A percentile compares a stretch with the other conserved stretches of the same genome.
Evolutionary conservation across 2,797 vertebrate genomes (phyloP).

Genomic region (Margarornis squamiger): DNA sequence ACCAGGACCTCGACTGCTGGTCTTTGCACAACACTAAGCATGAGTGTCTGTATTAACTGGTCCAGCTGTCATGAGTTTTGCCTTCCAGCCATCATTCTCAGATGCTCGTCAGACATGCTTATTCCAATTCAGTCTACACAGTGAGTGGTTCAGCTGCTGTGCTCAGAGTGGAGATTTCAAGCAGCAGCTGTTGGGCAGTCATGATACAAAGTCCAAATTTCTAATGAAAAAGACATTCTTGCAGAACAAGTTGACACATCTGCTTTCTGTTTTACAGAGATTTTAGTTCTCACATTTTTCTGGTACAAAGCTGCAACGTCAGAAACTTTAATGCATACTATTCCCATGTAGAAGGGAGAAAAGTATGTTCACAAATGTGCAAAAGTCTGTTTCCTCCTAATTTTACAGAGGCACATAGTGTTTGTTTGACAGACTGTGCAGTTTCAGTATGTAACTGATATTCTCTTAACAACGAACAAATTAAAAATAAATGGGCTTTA

Average conservation of each 20-base stretch:
- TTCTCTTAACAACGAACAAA: neutral
- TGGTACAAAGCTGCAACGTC: neutral
- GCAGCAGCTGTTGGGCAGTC: neutral
- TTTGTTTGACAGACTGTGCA: neutral
- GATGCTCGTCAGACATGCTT: neutral
- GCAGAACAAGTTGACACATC: neutral
- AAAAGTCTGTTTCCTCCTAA: neutral
- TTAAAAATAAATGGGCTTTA: neutral
- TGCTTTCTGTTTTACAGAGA: neutral
- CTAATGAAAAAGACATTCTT: neutral
- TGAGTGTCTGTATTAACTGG: neutral
- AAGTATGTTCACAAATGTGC: neutral
- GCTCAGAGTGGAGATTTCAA: neutral
- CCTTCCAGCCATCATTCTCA: slow-evolving; percentile 5
- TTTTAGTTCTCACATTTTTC: neutral
- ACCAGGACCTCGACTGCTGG: neutral
- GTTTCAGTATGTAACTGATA: neutral
- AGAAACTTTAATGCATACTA: neutral
- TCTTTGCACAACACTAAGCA: neutral
- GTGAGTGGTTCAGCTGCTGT: neutral
- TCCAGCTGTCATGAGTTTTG: neutral
- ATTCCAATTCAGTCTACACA: neutral
- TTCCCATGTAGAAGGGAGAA: neutral
- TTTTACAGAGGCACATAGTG: neutral
- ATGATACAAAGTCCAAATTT: neutral